These are phyloP conservation scores for Aphidius gifuensis DNA, from an alignment of 1,140 invertebrate species.

Conservation along the genomic window DNA sequence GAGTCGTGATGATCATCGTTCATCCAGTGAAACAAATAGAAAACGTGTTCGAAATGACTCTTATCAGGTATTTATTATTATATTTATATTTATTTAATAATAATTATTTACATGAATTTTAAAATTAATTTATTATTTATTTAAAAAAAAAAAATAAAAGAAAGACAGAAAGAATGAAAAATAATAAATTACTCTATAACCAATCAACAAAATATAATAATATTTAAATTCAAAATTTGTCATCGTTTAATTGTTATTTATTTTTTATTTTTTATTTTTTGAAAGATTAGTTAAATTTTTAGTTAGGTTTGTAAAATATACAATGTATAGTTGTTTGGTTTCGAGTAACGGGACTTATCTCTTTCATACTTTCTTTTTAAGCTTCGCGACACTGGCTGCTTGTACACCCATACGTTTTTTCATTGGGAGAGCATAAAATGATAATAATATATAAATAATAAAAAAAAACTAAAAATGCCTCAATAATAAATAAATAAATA, in stretches of 20 bases:
- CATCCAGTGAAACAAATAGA: conserved; percentile 43
- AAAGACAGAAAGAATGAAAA: no score
- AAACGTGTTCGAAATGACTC: conserved; percentile 49
- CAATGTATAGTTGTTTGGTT: conserved; percentile 16
- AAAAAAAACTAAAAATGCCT: conserved; percentile 41
- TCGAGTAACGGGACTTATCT: conserved; percentile 38
- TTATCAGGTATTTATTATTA: conserved; percentile 44
- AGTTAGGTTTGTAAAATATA: conserved; percentile 19
- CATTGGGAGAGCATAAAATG: conserved; percentile 38
- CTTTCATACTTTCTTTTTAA: conserved; percentile 54
- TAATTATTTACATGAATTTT: background rate
- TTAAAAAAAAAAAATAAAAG: background rate
- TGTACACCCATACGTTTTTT: conserved; percentile 50
- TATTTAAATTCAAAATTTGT: no score
- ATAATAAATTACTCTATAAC: conserved; percentile 1
- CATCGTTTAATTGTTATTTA: background rate
- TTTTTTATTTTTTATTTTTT: conserved; percentile 12
- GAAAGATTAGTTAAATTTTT: conserved; percentile 8
- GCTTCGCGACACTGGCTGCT: conserved; percentile 50
- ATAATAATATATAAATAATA: conserved; percentile 33
- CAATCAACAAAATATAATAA: no score
- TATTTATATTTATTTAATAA: background rate
- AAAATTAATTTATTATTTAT: background rate
- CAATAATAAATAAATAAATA: conserved; percentile 24
- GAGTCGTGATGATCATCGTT: conserved; percentile 45